Percentiles rank a stretch among this genome's conserved stretches.
phyloP scores from a whole-genome alignment of 2,888 invertebrate genomes.

The Tenthredo distinguenda region DNA sequence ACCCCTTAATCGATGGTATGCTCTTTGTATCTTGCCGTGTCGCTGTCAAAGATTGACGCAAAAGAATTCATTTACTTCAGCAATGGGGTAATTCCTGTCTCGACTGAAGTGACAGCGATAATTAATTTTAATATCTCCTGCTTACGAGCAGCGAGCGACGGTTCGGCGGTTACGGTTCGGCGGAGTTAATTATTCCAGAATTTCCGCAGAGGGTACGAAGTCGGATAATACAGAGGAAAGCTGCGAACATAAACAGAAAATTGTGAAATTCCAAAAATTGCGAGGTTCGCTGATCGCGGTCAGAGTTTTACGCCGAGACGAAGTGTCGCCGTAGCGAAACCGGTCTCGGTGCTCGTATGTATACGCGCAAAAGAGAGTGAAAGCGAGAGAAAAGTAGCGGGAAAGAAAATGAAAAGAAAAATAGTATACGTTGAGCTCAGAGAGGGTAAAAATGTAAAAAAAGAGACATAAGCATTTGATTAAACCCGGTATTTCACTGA shows the following conservation, averaged over 20 bases:
- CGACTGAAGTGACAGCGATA: neutral
- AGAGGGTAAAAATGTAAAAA: neutral
- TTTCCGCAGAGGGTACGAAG: neutral
- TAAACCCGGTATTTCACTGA: slow-evolving; percentile 16
- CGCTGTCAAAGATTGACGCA: neutral
- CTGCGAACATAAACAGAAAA: neutral
- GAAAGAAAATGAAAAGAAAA: neutral
- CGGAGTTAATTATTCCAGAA: neutral
- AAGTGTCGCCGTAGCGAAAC: neutral
- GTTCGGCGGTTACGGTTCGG: neutral
- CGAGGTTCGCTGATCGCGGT: neutral
- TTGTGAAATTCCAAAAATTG: neutral
- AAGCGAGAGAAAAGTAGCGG: neutral
- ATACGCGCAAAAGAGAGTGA: neutral
- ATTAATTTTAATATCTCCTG: neutral
- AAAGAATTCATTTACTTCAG: neutral
- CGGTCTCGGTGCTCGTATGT: neutral
- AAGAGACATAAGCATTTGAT: slow-evolving; percentile 6
- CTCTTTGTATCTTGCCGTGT: neutral
- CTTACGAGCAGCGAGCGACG: neutral
- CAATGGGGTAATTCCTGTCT: neutral
- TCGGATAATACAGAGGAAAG: neutral
- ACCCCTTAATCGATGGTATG: neutral
- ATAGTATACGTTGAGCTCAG: neutral
- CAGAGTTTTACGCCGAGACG: neutral